phyloP scores from a whole-genome alignment of 2,888 invertebrate genomes.

The Alitta virens region DNA sequence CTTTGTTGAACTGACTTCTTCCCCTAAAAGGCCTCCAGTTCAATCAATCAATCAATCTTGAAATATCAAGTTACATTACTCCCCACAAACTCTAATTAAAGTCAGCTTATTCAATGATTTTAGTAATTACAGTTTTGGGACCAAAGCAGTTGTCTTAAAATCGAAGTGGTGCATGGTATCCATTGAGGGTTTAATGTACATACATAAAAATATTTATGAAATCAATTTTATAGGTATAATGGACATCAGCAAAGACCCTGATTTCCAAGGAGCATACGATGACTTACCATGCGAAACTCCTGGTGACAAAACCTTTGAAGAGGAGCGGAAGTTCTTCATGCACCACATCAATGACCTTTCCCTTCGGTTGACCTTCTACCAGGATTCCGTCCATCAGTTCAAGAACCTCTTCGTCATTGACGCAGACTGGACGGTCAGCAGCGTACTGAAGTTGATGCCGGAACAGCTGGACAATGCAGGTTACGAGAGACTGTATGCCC shows the following conservation, averaged over 20 bases:
- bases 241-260: slow-evolving; percentile 51
- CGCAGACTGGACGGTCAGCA: slow-evolving; percentile 43
- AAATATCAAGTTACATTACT: no score
- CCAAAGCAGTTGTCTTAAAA: no score
- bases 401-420: slow-evolving; percentile 50
- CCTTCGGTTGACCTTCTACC: slow-evolving; percentile 50
- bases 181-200: no score
- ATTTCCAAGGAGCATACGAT: slow-evolving; percentile 43
- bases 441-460: slow-evolving; percentile 44
- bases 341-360: slow-evolving; percentile 39
- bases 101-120: no score
- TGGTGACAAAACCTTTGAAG: slow-evolving; percentile 44
- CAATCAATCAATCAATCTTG: no score
- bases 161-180: no score
- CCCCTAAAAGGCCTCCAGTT: no score
- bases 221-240: slow-evolving; percentile 52
- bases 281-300: slow-evolving; percentile 41
- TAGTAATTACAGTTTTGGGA: no score
- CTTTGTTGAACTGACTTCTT: no score
- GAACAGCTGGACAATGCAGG: slow-evolving; percentile 47
- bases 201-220: no score
- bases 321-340: slow-evolving; percentile 52
- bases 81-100: no score
- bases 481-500: slow-evolving; percentile 51
- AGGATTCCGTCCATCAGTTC: slow-evolving; percentile 39